Evolutionary conservation across 2,797 vertebrate genomes (phyloP).

Genomic region (Phaenicophaeus curvirostris): DNA sequence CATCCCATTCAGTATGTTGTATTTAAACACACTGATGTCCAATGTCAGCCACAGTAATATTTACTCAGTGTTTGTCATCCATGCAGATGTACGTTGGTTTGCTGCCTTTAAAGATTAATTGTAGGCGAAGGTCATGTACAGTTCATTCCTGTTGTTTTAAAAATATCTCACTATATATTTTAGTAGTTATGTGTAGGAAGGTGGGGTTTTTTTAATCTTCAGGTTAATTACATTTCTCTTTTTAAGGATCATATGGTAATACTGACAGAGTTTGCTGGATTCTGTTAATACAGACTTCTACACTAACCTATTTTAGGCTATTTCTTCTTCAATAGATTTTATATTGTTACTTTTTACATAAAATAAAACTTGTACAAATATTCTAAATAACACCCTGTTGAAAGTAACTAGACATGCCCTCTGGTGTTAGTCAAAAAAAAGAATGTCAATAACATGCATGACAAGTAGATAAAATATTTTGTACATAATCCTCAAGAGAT

Average conservation of each 20-base stretch:
- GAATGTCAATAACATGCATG: not conserved
- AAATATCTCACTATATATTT: not conserved
- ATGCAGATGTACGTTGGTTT: not conserved
- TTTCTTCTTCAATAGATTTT: not conserved
- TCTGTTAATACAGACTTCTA: not conserved
- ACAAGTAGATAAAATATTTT: not conserved
- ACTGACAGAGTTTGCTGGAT: not conserved
- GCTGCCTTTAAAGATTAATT: not conserved
- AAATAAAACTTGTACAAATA: not conserved
- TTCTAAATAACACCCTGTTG: not conserved
- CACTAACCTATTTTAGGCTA: not conserved
- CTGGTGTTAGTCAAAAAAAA: not conserved
- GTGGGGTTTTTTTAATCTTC: not conserved
- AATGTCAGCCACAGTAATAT: not conserved
- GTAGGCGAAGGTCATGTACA: not conserved
- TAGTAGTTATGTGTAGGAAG: not conserved
- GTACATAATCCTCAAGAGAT: not conserved
- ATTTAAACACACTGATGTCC: not conserved
- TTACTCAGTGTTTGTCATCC: not conserved
- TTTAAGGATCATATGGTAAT: not conserved
- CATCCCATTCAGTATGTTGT: not conserved
- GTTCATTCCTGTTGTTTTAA: not conserved
- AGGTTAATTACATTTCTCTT: not conserved
- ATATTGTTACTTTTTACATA: not conserved
- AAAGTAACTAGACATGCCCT: not conserved